A percentile compares a stretch with the other conserved stretches of the same genome.
These are phyloP conservation scores for Coendou prehensilis DNA, from an alignment of 2,797 vertebrate genomes.

Conservation along the genomic window DNA sequence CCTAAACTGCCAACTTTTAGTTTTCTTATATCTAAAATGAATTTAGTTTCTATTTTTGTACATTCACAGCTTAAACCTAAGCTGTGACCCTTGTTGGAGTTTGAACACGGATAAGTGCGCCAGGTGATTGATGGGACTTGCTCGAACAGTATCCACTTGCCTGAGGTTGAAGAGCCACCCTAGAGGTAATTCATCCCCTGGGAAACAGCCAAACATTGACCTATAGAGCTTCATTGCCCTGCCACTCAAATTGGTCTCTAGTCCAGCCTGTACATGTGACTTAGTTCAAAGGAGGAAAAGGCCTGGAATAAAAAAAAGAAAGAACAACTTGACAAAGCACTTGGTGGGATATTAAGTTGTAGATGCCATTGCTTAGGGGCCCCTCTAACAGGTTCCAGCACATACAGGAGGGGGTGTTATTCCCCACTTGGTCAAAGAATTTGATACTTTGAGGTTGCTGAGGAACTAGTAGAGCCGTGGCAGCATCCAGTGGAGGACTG, in stretches of 20 bases:
- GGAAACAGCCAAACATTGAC: not conserved
- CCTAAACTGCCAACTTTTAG: not conserved
- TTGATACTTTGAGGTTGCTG: not conserved
- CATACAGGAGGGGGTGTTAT: not conserved
- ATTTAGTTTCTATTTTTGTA: not conserved
- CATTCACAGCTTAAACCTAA: not conserved
- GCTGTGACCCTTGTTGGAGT: not conserved
- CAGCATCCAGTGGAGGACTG: not conserved
- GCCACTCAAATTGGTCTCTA: not conserved
- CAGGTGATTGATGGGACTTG: not conserved
- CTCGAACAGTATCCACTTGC: not conserved
- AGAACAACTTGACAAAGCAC: not conserved
- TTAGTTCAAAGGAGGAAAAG: not conserved
- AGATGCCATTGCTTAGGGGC: not conserved
- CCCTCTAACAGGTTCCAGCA: not conserved
- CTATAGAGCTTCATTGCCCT: not conserved
- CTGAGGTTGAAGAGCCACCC: not conserved
- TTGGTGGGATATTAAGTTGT: not conserved
- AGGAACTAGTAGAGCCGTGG: not conserved
- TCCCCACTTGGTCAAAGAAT: not conserved
- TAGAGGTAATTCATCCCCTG: not conserved
- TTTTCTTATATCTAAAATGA: slow-evolving; percentile 43
- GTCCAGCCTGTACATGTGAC: not conserved
- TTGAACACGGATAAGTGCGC: not conserved
- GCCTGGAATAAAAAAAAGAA: not conserved